A percentile compares a stretch with the other conserved stretches of the same genome.
These are phyloP conservation scores for Scaptomyza montana DNA, from an alignment of 1,140 invertebrate species.

Conservation along the genomic window DNA sequence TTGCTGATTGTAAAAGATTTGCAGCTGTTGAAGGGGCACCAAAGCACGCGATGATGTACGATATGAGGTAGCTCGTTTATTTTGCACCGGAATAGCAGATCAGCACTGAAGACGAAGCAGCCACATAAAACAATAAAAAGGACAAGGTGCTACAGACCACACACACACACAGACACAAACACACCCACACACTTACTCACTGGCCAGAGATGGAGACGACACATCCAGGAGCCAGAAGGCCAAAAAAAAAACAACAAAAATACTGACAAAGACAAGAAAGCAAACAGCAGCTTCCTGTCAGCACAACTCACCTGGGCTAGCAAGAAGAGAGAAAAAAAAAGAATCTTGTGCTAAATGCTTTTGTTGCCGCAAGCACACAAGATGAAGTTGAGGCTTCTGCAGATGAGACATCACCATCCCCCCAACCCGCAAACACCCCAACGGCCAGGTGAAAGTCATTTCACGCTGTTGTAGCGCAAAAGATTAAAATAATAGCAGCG, in stretches of 20 bases:
- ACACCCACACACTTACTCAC: background rate
- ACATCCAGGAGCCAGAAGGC: conserved; percentile 1
- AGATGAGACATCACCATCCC: background rate
- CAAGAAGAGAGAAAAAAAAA: conserved; percentile 6
- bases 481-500: conserved; percentile 82
- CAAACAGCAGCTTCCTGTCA: conserved; percentile 19
- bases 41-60: conserved; percentile 76
- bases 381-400: background rate
- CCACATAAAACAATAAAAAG: conserved; percentile 72
- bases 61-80: conserved; percentile 62
- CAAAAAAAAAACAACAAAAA: conserved; percentile 4
- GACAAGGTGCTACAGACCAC: conserved; percentile 10
- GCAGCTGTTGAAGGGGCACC: conserved; percentile 55
- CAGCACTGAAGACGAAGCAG: background rate
- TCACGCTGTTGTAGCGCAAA: conserved; percentile 80
- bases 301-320: conserved; percentile 16
- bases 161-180: background rate
- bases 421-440: conserved; percentile 7
- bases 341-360: conserved; percentile 70
- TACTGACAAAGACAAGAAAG: conserved; percentile 27
- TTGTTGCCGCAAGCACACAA: conserved; percentile 30
- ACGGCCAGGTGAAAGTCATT: conserved; percentile 80
- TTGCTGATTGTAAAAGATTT: conserved; percentile 76
- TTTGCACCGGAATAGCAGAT: conserved; percentile 65
- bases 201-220: background rate